A percentile compares a stretch with the other conserved stretches of the same genome.
These are phyloP conservation scores for Melanostoma scalare DNA, from an alignment of 2,888 invertebrate species.

Conservation along the genomic window DNA sequence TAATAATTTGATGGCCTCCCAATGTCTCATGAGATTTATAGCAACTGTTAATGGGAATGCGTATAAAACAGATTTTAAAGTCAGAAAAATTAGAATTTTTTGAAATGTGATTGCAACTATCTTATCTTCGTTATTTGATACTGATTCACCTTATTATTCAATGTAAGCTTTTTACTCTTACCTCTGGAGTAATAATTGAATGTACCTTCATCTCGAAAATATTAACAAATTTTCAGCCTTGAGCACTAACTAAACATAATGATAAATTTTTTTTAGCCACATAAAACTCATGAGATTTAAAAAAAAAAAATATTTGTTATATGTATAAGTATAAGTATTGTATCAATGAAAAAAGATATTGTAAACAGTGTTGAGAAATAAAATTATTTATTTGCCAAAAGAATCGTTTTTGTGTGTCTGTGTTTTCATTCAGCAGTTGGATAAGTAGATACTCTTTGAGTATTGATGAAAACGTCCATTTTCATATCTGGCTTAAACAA, in stretches of 20 bases:
- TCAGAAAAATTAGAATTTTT: conserved; percentile 6
- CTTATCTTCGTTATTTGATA: no score
- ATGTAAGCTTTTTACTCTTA: no score
- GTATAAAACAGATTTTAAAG: background rate
- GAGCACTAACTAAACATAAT: conserved; percentile 26
- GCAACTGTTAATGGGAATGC: conserved; percentile 8
- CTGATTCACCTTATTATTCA: no score
- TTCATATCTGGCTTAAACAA: no score
- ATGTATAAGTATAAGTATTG: conserved; percentile 51
- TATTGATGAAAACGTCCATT: no score
- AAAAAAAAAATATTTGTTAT: conserved; percentile 56
- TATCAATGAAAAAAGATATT: conserved; percentile 48
- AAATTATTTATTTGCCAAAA: conserved; percentile 67
- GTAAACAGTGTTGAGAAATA: conserved; percentile 70
- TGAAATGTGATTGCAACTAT: background rate
- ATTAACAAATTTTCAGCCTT: background rate
- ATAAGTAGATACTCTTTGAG: background rate
- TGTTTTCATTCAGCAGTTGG: background rate
- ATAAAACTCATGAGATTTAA: conserved; percentile 55
- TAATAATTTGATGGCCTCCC: conserved; percentile 33
- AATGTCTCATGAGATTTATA: conserved; percentile 26
- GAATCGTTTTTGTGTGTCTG: background rate
- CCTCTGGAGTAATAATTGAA: background rate
- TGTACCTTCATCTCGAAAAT: background rate
- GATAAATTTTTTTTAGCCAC: conserved; percentile 41